phyloP scores from a whole-genome alignment of 1,140 invertebrate genomes.

The Nasonia longicornis region DNA sequence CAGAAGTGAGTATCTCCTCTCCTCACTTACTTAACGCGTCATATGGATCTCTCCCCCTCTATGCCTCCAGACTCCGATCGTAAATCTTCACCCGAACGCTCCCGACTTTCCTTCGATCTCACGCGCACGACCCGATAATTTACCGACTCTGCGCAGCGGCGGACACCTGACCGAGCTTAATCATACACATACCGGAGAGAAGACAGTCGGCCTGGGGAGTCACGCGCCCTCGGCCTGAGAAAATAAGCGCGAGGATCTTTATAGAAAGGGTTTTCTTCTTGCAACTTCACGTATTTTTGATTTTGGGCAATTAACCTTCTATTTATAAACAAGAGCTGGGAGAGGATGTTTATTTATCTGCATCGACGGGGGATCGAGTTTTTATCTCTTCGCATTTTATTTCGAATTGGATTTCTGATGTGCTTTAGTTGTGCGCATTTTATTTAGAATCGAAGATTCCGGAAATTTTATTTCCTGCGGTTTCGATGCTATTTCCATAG shows the following conservation, averaged over 20 bases:
- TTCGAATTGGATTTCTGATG: no score
- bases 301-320: conserved; percentile 29
- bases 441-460: no score
- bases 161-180: conserved; percentile 29
- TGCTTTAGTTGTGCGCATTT: no score
- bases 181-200: background rate
- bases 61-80: background rate
- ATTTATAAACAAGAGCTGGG: conserved; percentile 37
- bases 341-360: background rate
- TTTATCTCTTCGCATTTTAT: no score
- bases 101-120: conserved; percentile 5
- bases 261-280: conserved; percentile 23
- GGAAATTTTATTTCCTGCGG: background rate
- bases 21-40: background rate
- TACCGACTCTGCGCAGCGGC: background rate
- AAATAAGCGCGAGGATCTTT: background rate
- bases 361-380: no score
- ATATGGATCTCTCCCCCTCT: background rate
- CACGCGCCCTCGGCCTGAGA: conserved; percentile 22
- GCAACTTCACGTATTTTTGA: background rate
- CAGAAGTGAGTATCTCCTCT: background rate
- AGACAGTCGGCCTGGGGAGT: background rate
- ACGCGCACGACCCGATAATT: background rate
- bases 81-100: background rate
- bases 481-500: no score